phyloP scores from a whole-genome alignment of 2,797 vertebrate species.

The Alca torda region DNA sequence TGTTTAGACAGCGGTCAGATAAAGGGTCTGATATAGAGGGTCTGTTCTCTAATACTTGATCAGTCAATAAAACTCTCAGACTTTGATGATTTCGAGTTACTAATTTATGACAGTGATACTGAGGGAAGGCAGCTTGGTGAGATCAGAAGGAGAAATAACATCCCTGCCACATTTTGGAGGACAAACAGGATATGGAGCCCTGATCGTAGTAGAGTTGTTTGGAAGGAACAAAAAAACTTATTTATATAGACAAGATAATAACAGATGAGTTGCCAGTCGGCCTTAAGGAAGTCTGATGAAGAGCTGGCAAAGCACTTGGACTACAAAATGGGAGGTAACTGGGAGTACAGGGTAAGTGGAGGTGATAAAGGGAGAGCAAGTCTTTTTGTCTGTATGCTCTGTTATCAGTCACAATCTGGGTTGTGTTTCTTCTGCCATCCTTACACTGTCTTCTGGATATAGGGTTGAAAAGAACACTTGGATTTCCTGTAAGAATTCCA shows the following conservation, averaged over 20 bases:
- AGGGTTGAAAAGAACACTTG: neutral
- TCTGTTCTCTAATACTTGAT: neutral
- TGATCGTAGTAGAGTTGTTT: neutral
- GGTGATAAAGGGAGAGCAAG: neutral
- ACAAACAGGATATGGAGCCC: neutral
- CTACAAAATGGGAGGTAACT: neutral
- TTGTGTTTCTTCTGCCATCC: neutral
- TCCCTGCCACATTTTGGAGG: neutral
- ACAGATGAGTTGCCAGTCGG: neutral
- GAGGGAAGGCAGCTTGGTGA: neutral
- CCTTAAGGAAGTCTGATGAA: neutral
- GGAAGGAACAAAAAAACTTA: neutral
- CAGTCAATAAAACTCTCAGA: neutral
- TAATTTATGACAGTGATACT: neutral
- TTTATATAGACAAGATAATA: neutral
- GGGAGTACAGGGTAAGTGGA: neutral
- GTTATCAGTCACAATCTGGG: neutral
- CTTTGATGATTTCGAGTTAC: neutral
- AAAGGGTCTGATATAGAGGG: neutral
- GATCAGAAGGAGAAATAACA: neutral
- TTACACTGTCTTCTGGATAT: neutral
- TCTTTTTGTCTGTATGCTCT: neutral
- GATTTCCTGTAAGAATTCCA: conserved; percentile 5
- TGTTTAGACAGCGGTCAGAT: neutral
- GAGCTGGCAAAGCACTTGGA: neutral